Percentiles rank a stretch among this genome's conserved stretches.
Conservation (phyloP, 2,797 vertebrate genomes). For the Notamacropus eugenii region DNA sequence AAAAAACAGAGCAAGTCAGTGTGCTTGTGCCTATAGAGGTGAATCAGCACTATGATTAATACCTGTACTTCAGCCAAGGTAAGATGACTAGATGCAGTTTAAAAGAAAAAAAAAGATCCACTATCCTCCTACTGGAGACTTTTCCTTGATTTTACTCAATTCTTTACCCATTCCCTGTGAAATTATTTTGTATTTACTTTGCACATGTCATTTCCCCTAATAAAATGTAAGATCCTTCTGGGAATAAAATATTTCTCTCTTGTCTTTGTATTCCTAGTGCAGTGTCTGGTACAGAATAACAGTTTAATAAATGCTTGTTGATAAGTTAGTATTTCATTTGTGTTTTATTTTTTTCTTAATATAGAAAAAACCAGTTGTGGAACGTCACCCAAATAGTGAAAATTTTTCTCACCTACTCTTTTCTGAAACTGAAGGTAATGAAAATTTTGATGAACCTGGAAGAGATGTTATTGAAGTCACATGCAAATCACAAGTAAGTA, state of each 20-base stretch:
- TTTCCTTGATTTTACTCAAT: neutral
- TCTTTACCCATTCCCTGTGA: neutral
- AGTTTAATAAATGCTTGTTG: neutral
- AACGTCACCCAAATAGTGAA: constrained; percentile 81
- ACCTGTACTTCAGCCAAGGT: neutral
- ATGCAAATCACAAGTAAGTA: constrained; percentile 80
- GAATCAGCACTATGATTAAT: neutral
- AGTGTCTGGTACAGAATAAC: neutral
- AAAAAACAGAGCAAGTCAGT: neutral
- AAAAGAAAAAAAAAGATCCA: neutral
- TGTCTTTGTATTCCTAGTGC: neutral
- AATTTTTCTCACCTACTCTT: neutral
- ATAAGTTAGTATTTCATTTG: neutral
- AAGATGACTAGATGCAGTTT: neutral
- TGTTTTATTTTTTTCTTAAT: constrained; percentile 15
- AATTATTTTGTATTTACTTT: neutral
- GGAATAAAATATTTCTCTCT: neutral
- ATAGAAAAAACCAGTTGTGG: constrained; percentile 82
- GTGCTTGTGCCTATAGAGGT: neutral
- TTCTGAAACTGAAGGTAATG: constrained; percentile 51
- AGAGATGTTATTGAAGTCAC: constrained; percentile 65
- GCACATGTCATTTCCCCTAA: neutral
- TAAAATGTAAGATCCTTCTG: neutral
- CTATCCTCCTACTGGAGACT: neutral
- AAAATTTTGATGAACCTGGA: constrained; percentile 55